These are phyloP conservation scores for Antedon bifida DNA, from an alignment of 35 echinoderm and acorn worm species.

Conservation along the genomic window DNA sequence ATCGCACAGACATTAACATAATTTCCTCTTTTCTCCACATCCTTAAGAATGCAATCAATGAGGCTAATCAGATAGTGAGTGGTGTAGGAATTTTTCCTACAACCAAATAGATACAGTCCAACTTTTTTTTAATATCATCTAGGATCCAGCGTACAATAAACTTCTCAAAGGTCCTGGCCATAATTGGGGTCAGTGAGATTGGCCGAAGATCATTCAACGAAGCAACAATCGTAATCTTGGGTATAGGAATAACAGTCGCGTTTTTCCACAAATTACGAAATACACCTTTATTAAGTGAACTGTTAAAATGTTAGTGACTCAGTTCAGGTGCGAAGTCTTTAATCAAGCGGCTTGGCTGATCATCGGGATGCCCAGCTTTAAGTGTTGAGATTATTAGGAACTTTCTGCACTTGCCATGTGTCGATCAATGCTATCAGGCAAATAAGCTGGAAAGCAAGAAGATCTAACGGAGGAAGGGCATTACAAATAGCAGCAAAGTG, in stretches of 20 bases:
- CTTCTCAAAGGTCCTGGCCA: constrained; percentile 4
- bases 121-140: constrained; percentile 6
- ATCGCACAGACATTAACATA: constrained; percentile 10
- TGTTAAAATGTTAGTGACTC: neutral
- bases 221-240: neutral
- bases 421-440: neutral
- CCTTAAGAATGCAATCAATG: constrained; percentile 2
- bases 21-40: constrained; percentile 14
- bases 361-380: neutral
- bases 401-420: neutral
- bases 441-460: neutral
- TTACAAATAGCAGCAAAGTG: neutral
- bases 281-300: neutral
- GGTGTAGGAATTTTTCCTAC: constrained; percentile 4
- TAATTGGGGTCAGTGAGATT: constrained; percentile 19
- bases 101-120: constrained; percentile 23
- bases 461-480: neutral
- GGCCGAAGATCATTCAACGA: constrained; percentile 9
- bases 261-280: neutral
- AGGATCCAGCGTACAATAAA: constrained; percentile 12
- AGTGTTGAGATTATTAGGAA: neutral
- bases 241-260: neutral
- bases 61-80: constrained; percentile 26
- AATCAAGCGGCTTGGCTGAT: neutral
- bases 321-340: neutral